Evolutionary conservation across 1,140 invertebrate genomes (phyloP).

Genomic region (Dryas iulia): DNA sequence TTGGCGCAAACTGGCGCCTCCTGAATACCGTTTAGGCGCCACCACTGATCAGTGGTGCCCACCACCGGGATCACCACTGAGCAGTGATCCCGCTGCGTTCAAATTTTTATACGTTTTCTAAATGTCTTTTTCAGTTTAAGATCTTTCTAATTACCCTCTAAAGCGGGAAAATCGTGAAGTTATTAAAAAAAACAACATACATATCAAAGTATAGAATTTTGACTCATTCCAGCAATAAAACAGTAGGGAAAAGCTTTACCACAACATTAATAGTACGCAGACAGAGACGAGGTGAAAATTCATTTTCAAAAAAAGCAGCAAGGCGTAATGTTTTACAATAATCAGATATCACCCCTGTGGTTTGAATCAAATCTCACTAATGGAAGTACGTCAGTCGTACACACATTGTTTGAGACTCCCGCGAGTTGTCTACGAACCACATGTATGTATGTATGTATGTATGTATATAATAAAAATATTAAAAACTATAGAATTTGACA

Average conservation of each 20-base stretch:
- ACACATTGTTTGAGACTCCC: neutral
- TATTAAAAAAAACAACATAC: too few species aligned
- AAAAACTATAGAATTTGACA: neutral
- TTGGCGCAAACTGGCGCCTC: too few species aligned
- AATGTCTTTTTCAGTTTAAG: too few species aligned
- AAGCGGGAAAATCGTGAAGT: too few species aligned
- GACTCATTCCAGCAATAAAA: neutral
- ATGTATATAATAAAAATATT: neutral
- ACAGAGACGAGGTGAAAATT: neutral
- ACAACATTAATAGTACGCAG: neutral
- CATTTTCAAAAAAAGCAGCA: neutral
- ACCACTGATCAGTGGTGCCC: too few species aligned
- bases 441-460: too few species aligned
- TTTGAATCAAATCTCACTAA: neutral
- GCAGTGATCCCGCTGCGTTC: too few species aligned
- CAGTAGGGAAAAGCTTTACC: neutral
- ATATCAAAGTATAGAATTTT: neutral
- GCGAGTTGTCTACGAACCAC: neutral
- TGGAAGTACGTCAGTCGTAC: neutral
- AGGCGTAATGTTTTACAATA: neutral
- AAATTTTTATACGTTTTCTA: too few species aligned
- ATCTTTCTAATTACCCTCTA: too few species aligned
- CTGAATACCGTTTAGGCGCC: too few species aligned
- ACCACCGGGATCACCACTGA: too few species aligned
- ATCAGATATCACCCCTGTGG: neutral